These are phyloP conservation scores for Caracal caracal DNA, from an alignment of 2,113 vertebrate species.

Conservation along the genomic window DNA sequence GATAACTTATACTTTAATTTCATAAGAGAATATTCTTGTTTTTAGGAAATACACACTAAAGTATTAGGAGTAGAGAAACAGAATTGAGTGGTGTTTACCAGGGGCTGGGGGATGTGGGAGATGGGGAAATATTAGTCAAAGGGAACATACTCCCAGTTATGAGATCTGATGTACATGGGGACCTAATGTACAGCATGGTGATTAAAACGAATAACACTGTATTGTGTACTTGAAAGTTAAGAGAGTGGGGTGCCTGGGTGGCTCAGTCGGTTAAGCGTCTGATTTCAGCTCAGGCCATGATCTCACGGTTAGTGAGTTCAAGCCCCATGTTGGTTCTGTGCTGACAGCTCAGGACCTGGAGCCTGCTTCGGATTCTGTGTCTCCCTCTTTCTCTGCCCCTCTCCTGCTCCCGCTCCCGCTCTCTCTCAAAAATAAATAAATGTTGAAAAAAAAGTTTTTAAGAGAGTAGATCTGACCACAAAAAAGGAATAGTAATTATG, in stretches of 20 bases:
- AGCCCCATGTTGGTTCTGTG: too few species aligned
- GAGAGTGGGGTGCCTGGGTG: not conserved
- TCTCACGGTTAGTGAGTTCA: too few species aligned
- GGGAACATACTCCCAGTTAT: not conserved
- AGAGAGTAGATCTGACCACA: not conserved
- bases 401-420: too few species aligned
- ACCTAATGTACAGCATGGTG: not conserved
- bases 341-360: too few species aligned
- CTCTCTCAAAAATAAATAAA: too few species aligned
- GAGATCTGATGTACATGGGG: not conserved
- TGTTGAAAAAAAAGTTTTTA: not conserved
- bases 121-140: not conserved
- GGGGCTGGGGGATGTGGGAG: not conserved
- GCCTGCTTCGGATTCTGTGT: too few species aligned
- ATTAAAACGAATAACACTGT: not conserved
- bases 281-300: too few species aligned
- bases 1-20: not conserved
- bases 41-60: not conserved
- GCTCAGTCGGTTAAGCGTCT: too few species aligned
- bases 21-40: not conserved
- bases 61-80: not conserved
- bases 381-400: too few species aligned
- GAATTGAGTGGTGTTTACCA: not conserved
- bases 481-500: not conserved
- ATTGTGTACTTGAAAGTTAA: not conserved